Percentiles rank a stretch among this genome's conserved stretches.
These are phyloP conservation scores for Ptiloglossa arizonensis DNA, from an alignment of 1,140 invertebrate genomes.

Conservation along the genomic window DNA sequence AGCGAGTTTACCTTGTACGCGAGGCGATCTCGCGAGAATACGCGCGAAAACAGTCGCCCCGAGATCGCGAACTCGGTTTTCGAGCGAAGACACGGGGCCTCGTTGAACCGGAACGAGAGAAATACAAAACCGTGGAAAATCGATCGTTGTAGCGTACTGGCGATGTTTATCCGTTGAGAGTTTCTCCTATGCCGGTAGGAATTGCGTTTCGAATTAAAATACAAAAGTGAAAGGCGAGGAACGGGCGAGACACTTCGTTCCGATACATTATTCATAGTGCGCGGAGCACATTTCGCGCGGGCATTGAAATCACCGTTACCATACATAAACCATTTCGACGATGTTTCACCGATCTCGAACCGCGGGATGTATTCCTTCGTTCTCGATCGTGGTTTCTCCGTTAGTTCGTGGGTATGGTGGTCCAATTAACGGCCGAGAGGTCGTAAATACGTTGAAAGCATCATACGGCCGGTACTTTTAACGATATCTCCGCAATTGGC, in stretches of 20 bases:
- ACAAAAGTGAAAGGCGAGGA: not conserved
- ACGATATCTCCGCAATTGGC: slow-evolving; percentile 65
- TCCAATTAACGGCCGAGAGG: slow-evolving; percentile 54
- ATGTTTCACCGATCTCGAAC: not conserved
- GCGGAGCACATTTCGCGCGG: not conserved
- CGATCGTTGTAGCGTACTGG: too few species aligned
- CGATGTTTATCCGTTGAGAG: too few species aligned
- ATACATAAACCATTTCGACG: not conserved
- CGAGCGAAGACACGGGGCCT: too few species aligned
- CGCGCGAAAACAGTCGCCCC: too few species aligned
- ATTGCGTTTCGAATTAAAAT: not conserved
- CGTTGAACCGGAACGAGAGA: too few species aligned
- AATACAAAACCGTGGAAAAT: too few species aligned
- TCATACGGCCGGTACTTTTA: slow-evolving; percentile 42
- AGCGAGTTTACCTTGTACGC: too few species aligned
- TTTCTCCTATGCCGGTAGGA: too few species aligned
- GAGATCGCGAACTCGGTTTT: too few species aligned
- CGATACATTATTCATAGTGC: slow-evolving; percentile 4
- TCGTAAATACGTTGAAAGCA: slow-evolving; percentile 63
- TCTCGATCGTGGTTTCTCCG: not conserved
- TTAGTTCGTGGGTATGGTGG: slow-evolving; percentile 28
- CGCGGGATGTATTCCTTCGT: not conserved
- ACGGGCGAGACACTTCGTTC: not conserved
- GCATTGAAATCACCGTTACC: slow-evolving; percentile 2
- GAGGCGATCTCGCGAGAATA: too few species aligned